Evolutionary conservation across 1,140 invertebrate species (phyloP).

Genomic region (Calephelis virginiensis): DNA sequence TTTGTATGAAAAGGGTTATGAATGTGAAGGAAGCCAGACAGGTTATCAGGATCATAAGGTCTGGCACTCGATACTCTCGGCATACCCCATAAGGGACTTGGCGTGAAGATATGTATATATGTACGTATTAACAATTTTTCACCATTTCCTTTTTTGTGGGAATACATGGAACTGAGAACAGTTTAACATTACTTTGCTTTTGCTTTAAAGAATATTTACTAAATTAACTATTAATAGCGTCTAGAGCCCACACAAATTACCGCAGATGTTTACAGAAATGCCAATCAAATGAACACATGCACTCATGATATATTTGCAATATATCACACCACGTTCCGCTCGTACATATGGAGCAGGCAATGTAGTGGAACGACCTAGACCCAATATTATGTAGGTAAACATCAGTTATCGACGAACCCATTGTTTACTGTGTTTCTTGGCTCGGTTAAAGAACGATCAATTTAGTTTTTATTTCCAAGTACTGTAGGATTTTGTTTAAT

Average conservation of each 20-base stretch:
- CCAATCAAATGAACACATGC: slow-evolving; percentile 2
- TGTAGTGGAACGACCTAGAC: slow-evolving; percentile 11
- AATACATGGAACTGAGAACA: neutral
- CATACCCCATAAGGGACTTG: too few species aligned
- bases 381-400: neutral
- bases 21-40: too few species aligned
- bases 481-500: too few species aligned
- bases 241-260: neutral
- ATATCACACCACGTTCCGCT: neutral
- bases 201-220: neutral
- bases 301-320: neutral
- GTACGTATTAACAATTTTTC: too few species aligned
- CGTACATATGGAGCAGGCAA: neutral
- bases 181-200: neutral
- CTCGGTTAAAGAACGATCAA: too few species aligned
- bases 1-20: too few species aligned
- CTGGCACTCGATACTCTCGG: too few species aligned
- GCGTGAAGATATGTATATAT: too few species aligned
- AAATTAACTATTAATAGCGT: neutral
- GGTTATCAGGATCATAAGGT: too few species aligned
- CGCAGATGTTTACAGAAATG: slow-evolving; percentile 5
- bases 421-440: neutral
- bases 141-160: too few species aligned
- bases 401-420: neutral
- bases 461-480: too few species aligned